Conservation (phyloP, 2,797 vertebrate species). For the Chelon auratus region DNA sequence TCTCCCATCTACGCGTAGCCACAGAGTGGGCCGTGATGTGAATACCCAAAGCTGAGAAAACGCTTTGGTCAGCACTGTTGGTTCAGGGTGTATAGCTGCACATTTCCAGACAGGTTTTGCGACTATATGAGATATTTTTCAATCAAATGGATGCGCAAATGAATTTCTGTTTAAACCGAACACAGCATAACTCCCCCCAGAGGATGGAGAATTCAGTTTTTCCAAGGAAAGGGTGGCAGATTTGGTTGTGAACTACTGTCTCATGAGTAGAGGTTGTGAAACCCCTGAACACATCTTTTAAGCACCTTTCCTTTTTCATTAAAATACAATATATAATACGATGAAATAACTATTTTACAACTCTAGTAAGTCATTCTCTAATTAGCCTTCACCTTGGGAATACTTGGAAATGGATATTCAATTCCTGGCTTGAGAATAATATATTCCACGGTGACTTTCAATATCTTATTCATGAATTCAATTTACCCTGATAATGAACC, state of each 20-base stretch:
- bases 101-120: conserved; percentile 45
- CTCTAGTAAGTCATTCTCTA: conserved; percentile 48
- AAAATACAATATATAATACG: conserved; percentile 23
- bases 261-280: conserved; percentile 5
- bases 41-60: conserved; percentile 60
- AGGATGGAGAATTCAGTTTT: conserved; percentile 11
- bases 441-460: conserved; percentile 69
- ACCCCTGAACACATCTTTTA: conserved; percentile 6
- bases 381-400: conserved; percentile 63
- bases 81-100: conserved; percentile 19
- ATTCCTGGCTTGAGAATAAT: conserved; percentile 60
- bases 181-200: neutral
- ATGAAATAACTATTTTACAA: conserved; percentile 41
- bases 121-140: conserved; percentile 32
- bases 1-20: conserved; percentile 58
- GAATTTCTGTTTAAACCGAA: conserved; percentile 35
- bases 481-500: conserved; percentile 67
- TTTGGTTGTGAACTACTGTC: neutral
- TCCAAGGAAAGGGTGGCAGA: conserved; percentile 1
- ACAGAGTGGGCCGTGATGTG: conserved; percentile 57
- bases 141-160: conserved; percentile 47
- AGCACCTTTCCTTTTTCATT: conserved; percentile 31
- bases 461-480: conserved; percentile 78
- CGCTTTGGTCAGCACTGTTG: conserved; percentile 60
- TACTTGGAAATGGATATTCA: conserved; percentile 60